Percentiles rank a stretch among this genome's conserved stretches.
These are phyloP conservation scores for Anthoptus insignis DNA, from an alignment of 2,888 invertebrate species.

Conservation along the genomic window DNA sequence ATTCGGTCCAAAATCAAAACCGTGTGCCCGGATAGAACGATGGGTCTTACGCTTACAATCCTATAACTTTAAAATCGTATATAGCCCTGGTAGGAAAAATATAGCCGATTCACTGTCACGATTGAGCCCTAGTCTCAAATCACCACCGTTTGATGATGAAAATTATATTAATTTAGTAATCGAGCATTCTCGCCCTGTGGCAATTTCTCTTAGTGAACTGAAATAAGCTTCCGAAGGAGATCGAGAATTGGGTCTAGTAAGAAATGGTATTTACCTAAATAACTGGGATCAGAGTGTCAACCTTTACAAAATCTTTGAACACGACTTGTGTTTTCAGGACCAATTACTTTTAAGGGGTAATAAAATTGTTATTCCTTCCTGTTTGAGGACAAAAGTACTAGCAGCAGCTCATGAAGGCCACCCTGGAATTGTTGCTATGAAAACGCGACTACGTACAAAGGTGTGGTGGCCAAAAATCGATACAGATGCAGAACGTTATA, in stretches of 20 bases:
- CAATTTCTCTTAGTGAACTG: too few relatives aligned
- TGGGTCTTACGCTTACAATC: background rate
- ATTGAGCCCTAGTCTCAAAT: background rate
- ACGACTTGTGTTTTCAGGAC: background rate
- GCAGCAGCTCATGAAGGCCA: too few relatives aligned
- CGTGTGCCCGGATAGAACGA: background rate
- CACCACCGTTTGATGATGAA: background rate
- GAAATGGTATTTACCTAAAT: too few relatives aligned
- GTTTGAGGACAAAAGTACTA: too few relatives aligned
- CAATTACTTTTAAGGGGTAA: background rate
- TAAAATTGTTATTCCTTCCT: too few relatives aligned
- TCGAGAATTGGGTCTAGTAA: too few relatives aligned
- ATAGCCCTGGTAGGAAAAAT: background rate
- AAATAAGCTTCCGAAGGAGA: background rate
- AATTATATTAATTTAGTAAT: background rate
- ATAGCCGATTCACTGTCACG: background rate
- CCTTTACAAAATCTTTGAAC: background rate
- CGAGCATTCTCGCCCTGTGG: too few relatives aligned
- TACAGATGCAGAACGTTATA: too few relatives aligned
- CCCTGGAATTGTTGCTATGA: too few relatives aligned
- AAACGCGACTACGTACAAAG: too few relatives aligned
- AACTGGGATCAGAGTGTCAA: background rate
- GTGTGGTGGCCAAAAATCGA: too few relatives aligned
- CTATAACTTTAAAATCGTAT: background rate
- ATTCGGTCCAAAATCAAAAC: background rate